phyloP scores from a whole-genome alignment of 2,797 vertebrate genomes.

The Tiaroga cobitis region DNA sequence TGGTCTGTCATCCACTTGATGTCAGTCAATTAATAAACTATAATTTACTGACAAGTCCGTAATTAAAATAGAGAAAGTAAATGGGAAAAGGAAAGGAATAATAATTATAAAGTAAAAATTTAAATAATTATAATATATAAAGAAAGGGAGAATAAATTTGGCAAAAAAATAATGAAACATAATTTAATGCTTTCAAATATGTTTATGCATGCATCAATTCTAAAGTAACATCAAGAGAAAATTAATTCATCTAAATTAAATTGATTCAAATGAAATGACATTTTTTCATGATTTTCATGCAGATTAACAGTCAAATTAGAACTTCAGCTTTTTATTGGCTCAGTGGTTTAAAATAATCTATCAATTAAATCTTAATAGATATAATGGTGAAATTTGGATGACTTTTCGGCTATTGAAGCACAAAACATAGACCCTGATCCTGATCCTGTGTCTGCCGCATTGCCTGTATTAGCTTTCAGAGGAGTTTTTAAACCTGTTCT shows the following conservation, averaged over 20 bases:
- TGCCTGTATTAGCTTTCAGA: neutral
- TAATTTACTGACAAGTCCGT: neutral
- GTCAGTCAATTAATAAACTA: neutral
- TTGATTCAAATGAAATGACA: rapidly evolving
- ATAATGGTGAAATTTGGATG: neutral
- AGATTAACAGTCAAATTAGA: neutral
- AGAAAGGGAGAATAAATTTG: neutral
- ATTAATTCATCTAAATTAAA: neutral
- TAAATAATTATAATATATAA: too few relatives aligned
- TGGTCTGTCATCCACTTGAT: neutral
- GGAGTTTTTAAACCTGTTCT: neutral
- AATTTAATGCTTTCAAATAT: neutral
- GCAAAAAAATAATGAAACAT: neutral
- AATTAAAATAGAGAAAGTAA: neutral
- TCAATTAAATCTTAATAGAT: too few relatives aligned
- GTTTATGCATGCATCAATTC: neutral
- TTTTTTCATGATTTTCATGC: neutral
- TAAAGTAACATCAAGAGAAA: neutral
- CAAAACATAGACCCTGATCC: neutral
- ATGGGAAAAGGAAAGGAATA: neutral
- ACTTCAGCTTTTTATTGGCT: neutral
- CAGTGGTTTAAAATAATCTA: neutral
- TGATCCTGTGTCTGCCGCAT: neutral
- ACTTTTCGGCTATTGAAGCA: neutral
- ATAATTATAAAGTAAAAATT: neutral